These are phyloP conservation scores for Synanthedon andrenaeformis DNA, from an alignment of 2,888 invertebrate species.

Conservation along the genomic window DNA sequence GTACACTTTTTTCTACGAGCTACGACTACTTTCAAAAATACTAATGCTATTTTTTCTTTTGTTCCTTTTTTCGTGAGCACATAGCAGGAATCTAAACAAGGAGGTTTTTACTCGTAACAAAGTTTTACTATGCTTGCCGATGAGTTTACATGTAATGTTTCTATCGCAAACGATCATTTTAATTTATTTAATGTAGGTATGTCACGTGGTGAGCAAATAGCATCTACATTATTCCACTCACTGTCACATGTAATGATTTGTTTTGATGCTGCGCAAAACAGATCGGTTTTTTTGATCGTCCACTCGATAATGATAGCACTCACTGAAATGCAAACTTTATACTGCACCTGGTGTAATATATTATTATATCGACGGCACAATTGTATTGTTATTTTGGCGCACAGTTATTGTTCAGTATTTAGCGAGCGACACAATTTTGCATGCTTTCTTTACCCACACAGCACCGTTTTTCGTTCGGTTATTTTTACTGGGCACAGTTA, in stretches of 20 bases:
- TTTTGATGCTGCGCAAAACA: conserved; percentile 34
- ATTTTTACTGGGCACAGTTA: conserved; percentile 66
- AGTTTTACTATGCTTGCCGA: conserved; percentile 63
- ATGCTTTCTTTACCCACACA: conserved; percentile 68
- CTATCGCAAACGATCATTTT: conserved; percentile 43
- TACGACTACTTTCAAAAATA: conserved; percentile 40
- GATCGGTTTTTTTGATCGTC: conserved; percentile 28
- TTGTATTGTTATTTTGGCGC: conserved; percentile 67
- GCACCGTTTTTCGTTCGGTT: conserved; percentile 67
- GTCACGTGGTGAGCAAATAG: conserved; percentile 35
- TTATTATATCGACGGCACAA: conserved; percentile 58
- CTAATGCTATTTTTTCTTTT: conserved; percentile 64
- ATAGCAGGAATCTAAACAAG: conserved; percentile 68
- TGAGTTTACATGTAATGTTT: conserved; percentile 45
- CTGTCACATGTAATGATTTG: conserved; percentile 79
- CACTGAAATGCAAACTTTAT: conserved; percentile 70
- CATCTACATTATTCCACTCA: conserved; percentile 67
- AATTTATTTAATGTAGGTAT: conserved; percentile 33
- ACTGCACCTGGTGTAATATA: conserved; percentile 62
- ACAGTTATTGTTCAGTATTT: conserved; percentile 69
- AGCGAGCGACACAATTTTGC: conserved; percentile 70
- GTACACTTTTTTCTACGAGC: conserved; percentile 20
- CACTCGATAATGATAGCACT: conserved; percentile 61
- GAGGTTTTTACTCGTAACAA: conserved; percentile 65
- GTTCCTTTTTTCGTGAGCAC: conserved; percentile 60